Conservation (phyloP, 1,140 invertebrate species). For the Lutraria rhynchaena region DNA sequence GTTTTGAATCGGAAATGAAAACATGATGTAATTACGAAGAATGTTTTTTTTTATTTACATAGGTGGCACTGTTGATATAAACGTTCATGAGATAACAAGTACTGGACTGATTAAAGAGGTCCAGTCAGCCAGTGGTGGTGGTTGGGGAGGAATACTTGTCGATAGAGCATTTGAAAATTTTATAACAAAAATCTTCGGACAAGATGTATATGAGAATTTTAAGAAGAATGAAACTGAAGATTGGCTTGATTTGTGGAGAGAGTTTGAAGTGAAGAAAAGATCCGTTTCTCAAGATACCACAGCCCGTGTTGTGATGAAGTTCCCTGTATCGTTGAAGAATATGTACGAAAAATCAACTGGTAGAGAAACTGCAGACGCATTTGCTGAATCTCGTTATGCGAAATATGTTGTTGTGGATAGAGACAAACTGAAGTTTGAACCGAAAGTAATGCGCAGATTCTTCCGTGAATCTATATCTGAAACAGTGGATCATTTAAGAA, state of each 20-base stretch:
- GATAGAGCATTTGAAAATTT: conserved; percentile 32
- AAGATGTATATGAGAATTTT: conserved; percentile 1
- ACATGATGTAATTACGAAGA: too few species aligned
- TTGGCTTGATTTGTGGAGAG: conserved; percentile 3
- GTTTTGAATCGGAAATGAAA: too few species aligned
- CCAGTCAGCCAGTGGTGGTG: neutral
- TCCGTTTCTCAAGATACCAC: neutral
- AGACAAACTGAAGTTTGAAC: conserved; percentile 7
- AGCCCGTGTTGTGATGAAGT: neutral
- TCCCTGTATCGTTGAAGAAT: neutral
- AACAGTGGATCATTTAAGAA: neutral
- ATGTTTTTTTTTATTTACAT: neutral
- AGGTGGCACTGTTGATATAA: conserved; percentile 41
- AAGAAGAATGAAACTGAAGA: conserved; percentile 4
- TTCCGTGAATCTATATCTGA: neutral
- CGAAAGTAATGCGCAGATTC: neutral
- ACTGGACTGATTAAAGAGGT: neutral
- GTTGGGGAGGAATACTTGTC: conserved; percentile 19
- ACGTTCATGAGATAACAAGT: conserved; percentile 1
- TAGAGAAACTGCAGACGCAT: neutral
- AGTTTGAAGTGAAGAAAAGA: conserved; percentile 31
- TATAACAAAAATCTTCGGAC: neutral
- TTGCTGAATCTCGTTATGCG: neutral
- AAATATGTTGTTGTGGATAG: neutral
- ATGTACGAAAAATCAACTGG: neutral